Evolutionary conservation across 2,797 vertebrate genomes (phyloP).

Genomic region (Sebastolobus altivelis): DNA sequence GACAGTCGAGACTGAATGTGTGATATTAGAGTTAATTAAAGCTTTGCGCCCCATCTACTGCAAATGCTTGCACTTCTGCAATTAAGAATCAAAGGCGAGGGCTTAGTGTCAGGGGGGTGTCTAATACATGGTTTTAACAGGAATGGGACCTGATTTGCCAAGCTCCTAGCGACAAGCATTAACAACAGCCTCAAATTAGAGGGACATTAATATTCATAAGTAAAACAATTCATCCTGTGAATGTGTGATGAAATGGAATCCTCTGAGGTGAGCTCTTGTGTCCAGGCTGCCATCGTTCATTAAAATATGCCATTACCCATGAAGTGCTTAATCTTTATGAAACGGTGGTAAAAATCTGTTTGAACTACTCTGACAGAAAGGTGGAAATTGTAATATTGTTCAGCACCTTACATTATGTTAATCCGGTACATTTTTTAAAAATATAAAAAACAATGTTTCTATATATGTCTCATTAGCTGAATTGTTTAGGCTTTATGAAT

Average conservation of each 20-base stretch:
- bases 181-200: conserved; percentile 91
- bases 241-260: conserved; percentile 88
- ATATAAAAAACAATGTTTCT: conserved; percentile 7
- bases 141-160: conserved; percentile 89
- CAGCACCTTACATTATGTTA: conserved; percentile 56
- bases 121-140: conserved; percentile 90
- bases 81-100: conserved; percentile 92
- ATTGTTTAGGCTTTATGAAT: conserved; percentile 7
- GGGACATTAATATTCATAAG: conserved; percentile 92
- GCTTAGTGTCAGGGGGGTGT: conserved; percentile 90
- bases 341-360: conserved; percentile 79
- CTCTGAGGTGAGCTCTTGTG: conserved; percentile 85
- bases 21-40: conserved; percentile 93
- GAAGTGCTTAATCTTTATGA: conserved; percentile 87
- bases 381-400: conserved; percentile 70
- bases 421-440: conserved; percentile 32
- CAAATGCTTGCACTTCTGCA: conserved; percentile 89
- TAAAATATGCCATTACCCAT: conserved; percentile 89
- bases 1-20: conserved; percentile 89
- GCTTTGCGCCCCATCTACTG: conserved; percentile 89
- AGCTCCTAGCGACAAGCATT: conserved; percentile 91
- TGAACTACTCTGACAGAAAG: conserved; percentile 71
- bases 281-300: conserved; percentile 85
- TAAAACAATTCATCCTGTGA: conserved; percentile 89
- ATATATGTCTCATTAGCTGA: conserved; percentile 26